These are phyloP conservation scores for Cyprinodon diabolis DNA, from an alignment of 2,797 vertebrate species.

Conservation along the genomic window DNA sequence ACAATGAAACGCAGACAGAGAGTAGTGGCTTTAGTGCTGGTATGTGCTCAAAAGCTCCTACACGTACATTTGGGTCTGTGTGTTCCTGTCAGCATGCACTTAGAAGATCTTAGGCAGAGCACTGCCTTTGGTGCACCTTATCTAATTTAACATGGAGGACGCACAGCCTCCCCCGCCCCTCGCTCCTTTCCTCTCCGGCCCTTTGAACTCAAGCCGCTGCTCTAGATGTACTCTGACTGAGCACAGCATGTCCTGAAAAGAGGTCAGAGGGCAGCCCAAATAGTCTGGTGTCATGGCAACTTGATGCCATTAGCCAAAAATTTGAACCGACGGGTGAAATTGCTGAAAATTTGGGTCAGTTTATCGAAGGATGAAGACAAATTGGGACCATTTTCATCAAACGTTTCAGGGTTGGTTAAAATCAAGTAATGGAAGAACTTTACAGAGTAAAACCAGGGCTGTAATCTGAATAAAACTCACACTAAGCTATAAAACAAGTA, in stretches of 20 bases:
- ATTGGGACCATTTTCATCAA: slow-evolving; percentile 9
- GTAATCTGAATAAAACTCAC: background rate
- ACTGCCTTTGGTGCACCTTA: slow-evolving; percentile 62
- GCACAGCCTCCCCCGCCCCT: slow-evolving; percentile 40
- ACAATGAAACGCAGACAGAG: slow-evolving; percentile 39
- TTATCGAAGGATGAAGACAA: background rate
- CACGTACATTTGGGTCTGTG: slow-evolving; percentile 31
- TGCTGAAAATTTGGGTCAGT: slow-evolving; percentile 12
- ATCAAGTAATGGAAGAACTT: background rate
- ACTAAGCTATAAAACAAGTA: background rate
- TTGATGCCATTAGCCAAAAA: slow-evolving; percentile 63
- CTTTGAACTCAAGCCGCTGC: slow-evolving; percentile 71
- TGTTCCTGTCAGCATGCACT: slow-evolving; percentile 55
- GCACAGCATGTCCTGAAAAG: slow-evolving; percentile 73
- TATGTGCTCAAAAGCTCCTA: slow-evolving; percentile 43
- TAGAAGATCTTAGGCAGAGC: slow-evolving; percentile 34
- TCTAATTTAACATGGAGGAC: slow-evolving; percentile 63
- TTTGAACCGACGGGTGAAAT: slow-evolving; percentile 32
- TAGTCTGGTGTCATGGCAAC: slow-evolving; percentile 82
- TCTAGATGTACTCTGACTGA: slow-evolving; percentile 73
- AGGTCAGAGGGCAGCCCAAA: slow-evolving; percentile 80
- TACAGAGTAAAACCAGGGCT: background rate
- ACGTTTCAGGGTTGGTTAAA: background rate
- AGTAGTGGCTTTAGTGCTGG: slow-evolving; percentile 39
- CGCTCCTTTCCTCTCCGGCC: slow-evolving; percentile 24